phyloP scores from a whole-genome alignment of 2,797 vertebrate species.

The Dendrocincla fuliginosa region DNA sequence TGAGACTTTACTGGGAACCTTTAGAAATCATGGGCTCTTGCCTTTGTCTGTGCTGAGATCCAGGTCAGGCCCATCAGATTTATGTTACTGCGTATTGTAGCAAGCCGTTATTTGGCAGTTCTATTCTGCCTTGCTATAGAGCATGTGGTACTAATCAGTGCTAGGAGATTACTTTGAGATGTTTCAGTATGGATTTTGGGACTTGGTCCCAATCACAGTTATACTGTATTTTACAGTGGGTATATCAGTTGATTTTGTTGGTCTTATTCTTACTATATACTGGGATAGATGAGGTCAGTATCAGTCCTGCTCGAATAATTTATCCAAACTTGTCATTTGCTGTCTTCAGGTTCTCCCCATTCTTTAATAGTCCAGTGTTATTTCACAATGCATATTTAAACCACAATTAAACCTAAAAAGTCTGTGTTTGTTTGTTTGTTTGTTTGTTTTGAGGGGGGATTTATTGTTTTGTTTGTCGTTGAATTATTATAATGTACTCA shows the following conservation, averaged over 20 bases:
- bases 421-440: neutral
- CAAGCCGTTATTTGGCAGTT: conserved; percentile 50
- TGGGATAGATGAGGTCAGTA: conserved; percentile 6
- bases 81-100: conserved; percentile 33
- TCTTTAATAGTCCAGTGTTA: neutral
- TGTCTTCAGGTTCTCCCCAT: neutral
- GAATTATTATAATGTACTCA: conserved; percentile 21
- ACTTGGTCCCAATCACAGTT: conserved; percentile 33
- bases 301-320: neutral
- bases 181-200: conserved; percentile 29
- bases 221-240: conserved; percentile 68
- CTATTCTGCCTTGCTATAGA: conserved; percentile 26
- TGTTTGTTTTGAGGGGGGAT: neutral
- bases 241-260: conserved; percentile 27
- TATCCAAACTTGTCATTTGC: neutral
- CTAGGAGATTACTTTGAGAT: conserved; percentile 62
- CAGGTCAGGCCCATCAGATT: neutral
- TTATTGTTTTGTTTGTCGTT: neutral
- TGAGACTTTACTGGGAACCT: neutral
- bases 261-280: neutral
- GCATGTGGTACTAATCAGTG: conserved; percentile 66
- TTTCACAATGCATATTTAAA: neutral
- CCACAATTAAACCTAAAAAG: neutral
- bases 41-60: neutral
- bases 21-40: conserved; percentile 35